These are phyloP conservation scores for Rhynchopsitta pachyrhyncha DNA, from an alignment of 2,113 vertebrate genomes.

Conservation along the genomic window DNA sequence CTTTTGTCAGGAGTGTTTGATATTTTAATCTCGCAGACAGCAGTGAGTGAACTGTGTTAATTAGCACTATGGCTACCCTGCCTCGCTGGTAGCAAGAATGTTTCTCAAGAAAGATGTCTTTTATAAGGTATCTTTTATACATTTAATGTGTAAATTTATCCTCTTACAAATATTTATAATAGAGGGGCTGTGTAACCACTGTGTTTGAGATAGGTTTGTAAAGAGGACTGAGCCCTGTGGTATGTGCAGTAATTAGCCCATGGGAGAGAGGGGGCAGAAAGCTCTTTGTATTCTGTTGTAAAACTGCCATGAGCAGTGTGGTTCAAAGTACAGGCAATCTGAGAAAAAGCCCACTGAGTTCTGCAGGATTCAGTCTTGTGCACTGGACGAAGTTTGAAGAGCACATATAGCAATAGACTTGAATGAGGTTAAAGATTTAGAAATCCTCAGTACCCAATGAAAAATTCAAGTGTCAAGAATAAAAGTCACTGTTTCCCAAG, in stretches of 20 bases:
- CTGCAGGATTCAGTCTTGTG: not conserved
- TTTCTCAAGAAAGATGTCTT: not conserved
- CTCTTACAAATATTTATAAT: constrained; percentile 10
- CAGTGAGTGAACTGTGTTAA: not conserved
- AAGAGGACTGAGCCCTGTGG: not conserved
- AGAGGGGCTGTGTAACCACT: not conserved
- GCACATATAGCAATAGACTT: not conserved
- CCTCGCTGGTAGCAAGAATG: not conserved
- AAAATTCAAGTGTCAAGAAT: not conserved
- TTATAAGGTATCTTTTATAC: not conserved
- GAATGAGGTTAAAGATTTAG: not conserved
- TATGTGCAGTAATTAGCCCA: not conserved
- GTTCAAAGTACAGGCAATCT: not conserved
- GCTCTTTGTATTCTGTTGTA: not conserved
- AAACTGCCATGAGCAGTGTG: not conserved
- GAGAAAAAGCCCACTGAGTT: not conserved
- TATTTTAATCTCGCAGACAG: not conserved
- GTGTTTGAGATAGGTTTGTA: not conserved
- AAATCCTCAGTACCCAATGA: not conserved
- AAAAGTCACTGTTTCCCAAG: not conserved
- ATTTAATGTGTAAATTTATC: not conserved
- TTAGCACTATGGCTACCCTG: not conserved
- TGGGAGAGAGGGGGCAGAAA: not conserved
- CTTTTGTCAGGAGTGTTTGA: not conserved
- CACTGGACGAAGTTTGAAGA: not conserved